phyloP scores from a whole-genome alignment of 2,113 vertebrate genomes.

The Cheilinus undulatus region DNA sequence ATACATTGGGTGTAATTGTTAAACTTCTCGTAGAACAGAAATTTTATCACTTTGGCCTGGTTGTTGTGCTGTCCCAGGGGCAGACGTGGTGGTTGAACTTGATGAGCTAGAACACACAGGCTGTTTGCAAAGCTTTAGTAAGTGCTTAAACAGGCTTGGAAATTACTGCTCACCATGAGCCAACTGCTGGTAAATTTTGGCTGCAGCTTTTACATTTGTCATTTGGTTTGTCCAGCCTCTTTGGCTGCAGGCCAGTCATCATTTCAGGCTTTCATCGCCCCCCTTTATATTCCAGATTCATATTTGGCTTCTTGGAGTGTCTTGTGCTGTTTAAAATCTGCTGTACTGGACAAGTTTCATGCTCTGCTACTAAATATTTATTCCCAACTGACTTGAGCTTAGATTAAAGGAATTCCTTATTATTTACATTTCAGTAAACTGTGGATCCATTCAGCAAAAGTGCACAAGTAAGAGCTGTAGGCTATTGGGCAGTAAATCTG shows the following conservation, averaged over 20 bases:
- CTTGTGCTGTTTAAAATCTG: constrained; percentile 13
- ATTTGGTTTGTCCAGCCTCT: constrained; percentile 7
- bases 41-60: constrained; percentile 21
- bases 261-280: neutral
- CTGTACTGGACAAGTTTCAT: constrained; percentile 9
- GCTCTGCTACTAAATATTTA: neutral
- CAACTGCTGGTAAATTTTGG: constrained; percentile 33
- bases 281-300: constrained; percentile 1
- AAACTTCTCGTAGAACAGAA: constrained; percentile 7
- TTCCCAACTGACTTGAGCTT: neutral
- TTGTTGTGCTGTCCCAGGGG: constrained; percentile 2
- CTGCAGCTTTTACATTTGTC: constrained; percentile 30
- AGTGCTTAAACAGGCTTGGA: constrained; percentile 43
- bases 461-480: neutral
- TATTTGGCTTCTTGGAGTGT: constrained; percentile 10
- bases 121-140: constrained; percentile 53
- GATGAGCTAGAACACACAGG: constrained; percentile 42
- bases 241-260: constrained; percentile 1
- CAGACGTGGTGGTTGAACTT: constrained; percentile 30
- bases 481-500: neutral
- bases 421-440: neutral
- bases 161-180: constrained; percentile 25
- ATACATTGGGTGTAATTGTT: constrained; percentile 9
- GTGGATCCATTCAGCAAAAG: neutral
- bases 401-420: neutral